Percentiles rank a stretch among this genome's conserved stretches.
Evolutionary conservation across 2,888 invertebrate genomes (phyloP).

Genomic region (Laothoe populi): DNA sequence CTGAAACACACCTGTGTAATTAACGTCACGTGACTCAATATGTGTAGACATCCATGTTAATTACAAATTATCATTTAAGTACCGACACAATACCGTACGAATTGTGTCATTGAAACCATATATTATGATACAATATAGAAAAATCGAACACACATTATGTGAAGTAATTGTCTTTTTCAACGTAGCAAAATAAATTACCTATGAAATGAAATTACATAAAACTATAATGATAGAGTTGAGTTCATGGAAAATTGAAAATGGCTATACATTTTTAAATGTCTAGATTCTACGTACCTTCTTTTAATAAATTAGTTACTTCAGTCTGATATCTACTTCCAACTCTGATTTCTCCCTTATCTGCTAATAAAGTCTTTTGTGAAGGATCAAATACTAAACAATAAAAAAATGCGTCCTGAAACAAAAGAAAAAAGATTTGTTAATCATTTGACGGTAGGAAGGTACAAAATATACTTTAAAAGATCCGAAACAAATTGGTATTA

Average conservation of each 20-base stretch:
- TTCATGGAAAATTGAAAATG: too few species aligned
- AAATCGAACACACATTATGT: neutral
- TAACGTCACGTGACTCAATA: conserved; percentile 2
- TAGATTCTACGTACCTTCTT: conserved; percentile 86
- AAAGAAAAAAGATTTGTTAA: conserved; percentile 60
- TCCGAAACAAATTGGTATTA: too few species aligned
- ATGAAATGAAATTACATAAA: neutral
- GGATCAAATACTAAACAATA: conserved; percentile 99
- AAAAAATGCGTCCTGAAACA: conserved; percentile 97
- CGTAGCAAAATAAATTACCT: neutral
- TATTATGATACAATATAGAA: neutral
- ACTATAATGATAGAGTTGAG: neutral
- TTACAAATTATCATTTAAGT: conserved; percentile 19
- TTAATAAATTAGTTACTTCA: conserved; percentile 92
- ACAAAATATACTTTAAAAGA: too few species aligned
- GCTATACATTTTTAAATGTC: neutral
- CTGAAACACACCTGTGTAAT: conserved; percentile 4
- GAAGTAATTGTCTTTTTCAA: neutral
- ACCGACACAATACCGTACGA: neutral
- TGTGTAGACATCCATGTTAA: conserved; percentile 1
- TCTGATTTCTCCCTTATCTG: conserved; percentile 98
- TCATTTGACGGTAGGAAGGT: conserved; percentile 7
- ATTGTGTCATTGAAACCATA: conserved; percentile 7
- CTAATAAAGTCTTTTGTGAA: conserved; percentile 98
- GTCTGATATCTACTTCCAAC: conserved; percentile 98